Conservation (phyloP, 2,888 invertebrate species). For the Limnephilus auricula region DNA sequence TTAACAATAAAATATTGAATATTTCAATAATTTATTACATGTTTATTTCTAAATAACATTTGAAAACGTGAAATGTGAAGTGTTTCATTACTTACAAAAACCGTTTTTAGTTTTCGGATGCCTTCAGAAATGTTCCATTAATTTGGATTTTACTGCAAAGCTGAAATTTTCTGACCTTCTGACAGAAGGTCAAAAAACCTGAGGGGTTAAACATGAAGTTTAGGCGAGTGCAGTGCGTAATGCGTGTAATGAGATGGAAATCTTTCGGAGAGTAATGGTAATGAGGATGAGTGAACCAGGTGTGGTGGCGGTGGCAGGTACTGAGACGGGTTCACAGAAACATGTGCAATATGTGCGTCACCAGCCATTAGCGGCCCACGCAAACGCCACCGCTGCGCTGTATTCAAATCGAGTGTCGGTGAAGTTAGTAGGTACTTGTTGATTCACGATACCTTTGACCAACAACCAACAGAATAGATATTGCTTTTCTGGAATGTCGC, state of each 20-base stretch:
- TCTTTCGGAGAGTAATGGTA: background rate
- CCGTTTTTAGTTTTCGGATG: too few relatives aligned
- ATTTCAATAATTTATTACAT: too few relatives aligned
- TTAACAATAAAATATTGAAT: too few relatives aligned
- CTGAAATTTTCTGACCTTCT: too few relatives aligned
- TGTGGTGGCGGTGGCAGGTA: background rate
- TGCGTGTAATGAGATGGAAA: background rate
- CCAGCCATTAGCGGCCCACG: constrained; percentile 48
- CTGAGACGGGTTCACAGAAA: constrained; percentile 38
- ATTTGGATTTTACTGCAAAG: too few relatives aligned
- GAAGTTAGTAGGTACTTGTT: constrained; percentile 21
- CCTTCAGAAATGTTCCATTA: too few relatives aligned
- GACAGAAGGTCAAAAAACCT: too few relatives aligned
- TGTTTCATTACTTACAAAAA: too few relatives aligned
- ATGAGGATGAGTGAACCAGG: background rate
- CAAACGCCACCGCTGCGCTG: constrained; percentile 12
- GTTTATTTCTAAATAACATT: too few relatives aligned
- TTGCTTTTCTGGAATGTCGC: constrained; percentile 51
- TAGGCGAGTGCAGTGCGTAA: background rate
- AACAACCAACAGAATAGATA: constrained; percentile 18
- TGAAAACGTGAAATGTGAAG: too few relatives aligned
- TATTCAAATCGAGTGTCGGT: background rate
- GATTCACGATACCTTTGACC: constrained; percentile 53
- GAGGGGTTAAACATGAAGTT: background rate
- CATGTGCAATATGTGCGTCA: constrained; percentile 48